A percentile compares a stretch with the other conserved stretches of the same genome.
These are phyloP conservation scores for Pangasius djambal DNA, from an alignment of 2,797 vertebrate genomes.

Conservation along the genomic window DNA sequence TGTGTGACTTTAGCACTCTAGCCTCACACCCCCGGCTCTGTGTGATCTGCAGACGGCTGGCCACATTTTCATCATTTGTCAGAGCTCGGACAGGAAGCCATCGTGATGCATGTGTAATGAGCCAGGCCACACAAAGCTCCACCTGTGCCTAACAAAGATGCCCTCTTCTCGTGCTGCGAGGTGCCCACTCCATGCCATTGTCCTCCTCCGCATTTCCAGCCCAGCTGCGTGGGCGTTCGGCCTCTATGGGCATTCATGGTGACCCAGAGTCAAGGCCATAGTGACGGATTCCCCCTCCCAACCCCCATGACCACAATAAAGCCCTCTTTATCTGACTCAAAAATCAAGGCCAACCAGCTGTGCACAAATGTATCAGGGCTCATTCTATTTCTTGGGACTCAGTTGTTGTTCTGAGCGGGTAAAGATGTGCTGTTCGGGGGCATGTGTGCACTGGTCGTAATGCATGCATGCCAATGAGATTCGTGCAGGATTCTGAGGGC, in stretches of 20 bases:
- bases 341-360: constrained; percentile 65
- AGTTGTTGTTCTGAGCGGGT: constrained; percentile 3
- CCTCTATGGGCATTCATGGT: constrained; percentile 52
- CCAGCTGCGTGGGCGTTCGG: constrained; percentile 68
- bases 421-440: background rate
- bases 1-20: constrained; percentile 21
- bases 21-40: constrained; percentile 33
- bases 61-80: constrained; percentile 55
- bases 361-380: constrained; percentile 46
- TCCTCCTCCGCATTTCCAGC: constrained; percentile 58
- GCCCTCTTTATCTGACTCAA: constrained; percentile 65
- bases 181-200: constrained; percentile 57
- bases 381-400: background rate
- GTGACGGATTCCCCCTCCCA: constrained; percentile 49
- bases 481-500: background rate
- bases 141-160: constrained; percentile 72
- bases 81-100: constrained; percentile 56
- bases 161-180: constrained; percentile 62
- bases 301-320: constrained; percentile 62
- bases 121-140: constrained; percentile 58
- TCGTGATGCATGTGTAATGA: constrained; percentile 58
- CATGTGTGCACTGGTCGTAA: background rate
- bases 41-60: constrained; percentile 40
- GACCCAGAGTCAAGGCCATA: constrained; percentile 41
- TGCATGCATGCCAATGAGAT: background rate